phyloP scores from a whole-genome alignment of 2,888 invertebrate genomes.

The Pecten maximus region DNA sequence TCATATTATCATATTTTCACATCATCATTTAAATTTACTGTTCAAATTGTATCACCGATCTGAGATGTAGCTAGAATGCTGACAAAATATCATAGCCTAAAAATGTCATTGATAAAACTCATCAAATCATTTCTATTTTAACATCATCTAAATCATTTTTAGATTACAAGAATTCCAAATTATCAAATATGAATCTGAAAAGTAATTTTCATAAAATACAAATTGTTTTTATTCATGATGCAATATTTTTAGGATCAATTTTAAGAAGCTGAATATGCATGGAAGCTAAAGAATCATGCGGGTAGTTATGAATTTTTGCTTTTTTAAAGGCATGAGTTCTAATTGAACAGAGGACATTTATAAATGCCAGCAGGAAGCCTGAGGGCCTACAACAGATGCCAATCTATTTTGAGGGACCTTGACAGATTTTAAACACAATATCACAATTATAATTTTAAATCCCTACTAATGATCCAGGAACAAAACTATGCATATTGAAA shows the following conservation, averaged over 20 bases:
- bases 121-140: too few relatives aligned
- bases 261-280: not conserved
- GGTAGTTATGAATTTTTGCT: not conserved
- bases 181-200: not conserved
- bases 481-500: constrained; percentile 1
- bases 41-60: too few relatives aligned
- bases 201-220: not conserved
- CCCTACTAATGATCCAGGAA: not conserved
- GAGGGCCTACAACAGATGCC: not conserved
- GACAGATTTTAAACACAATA: not conserved
- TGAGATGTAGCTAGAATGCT: too few relatives aligned
- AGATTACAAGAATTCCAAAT: not conserved
- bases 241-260: not conserved
- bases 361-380: not conserved
- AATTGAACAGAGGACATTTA: not conserved
- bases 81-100: too few relatives aligned
- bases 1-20: too few relatives aligned
- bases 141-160: too few relatives aligned
- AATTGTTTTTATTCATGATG: not conserved
- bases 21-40: too few relatives aligned
- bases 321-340: not conserved
- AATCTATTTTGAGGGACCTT: not conserved
- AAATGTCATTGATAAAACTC: too few relatives aligned
- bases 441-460: not conserved
- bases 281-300: not conserved